Evolutionary conservation across 2,113 vertebrate genomes (phyloP), one percentile per base, ranked within the genome.

Genomic region (Prietella phreatophila): DNA sequence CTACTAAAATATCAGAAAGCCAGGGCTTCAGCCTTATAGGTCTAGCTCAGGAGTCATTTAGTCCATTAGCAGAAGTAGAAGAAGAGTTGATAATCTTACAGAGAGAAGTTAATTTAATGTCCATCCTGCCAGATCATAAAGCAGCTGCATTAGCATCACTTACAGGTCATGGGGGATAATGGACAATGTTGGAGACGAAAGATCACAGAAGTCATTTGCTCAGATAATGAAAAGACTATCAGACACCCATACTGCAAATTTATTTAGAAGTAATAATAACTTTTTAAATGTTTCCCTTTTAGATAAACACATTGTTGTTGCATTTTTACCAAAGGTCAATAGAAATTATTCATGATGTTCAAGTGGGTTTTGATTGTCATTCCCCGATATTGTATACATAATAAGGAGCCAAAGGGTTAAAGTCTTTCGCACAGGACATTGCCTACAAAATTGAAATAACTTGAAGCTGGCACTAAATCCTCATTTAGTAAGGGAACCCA

Each of bases 91-190:
- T 63, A 67, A 67, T 83, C 85, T 81, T 25, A 67, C 56, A 86
- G 19, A 76, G 67, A 75, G 85, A 82, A 78, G 53, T 27, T 63
- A 85, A 89, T 87, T 75, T 87, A 82, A 83, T 76, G 42, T 87
- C 86, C 56, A 82, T 67, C 65, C 83, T 65, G 83, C 69, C 69
- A 69, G 83, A 76, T 82, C 89, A 82, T 89, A 82, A 89, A 89
- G 84, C 73, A 71, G 33, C 10, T 58, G 50, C 83, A 56, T 85
- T 84, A 89, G 83, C n/a, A 67, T 88, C 71, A 33, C 69, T 86
- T 60, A 73, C 84, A 79, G 84, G 78, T 86, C 85, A 83, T 53
- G 22, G 75, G 63, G 50, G 80, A 78, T 89, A 82, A 86, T 42
- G 60, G 80, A 85, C 82, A 76, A 11, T 65, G 53, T 65, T 50